Base-by-base conservation (phyloP, 2,113 vertebrate species). In the Burhinus bistriatus region DNA sequence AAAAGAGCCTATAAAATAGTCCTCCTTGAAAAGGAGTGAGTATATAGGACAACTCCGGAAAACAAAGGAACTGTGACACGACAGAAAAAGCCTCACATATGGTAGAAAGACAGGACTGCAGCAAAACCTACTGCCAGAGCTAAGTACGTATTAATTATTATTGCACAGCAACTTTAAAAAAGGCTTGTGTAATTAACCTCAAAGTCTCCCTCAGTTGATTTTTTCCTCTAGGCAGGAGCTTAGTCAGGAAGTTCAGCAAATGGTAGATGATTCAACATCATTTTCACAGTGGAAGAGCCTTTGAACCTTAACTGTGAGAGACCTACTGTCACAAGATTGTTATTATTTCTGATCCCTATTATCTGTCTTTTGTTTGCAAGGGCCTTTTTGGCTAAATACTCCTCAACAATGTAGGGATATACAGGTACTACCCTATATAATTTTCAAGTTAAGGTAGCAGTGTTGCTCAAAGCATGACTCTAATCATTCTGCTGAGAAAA, bases 171-270 rank as follows among this genome's bases (percentile, higher is more conserved):
- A 89, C 77, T 92, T 80, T 70, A 26, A 89, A 94, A 40, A 95
- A 78, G 38, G 9, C 59, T 88, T 95, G 51, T 84, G 32, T 90
- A 92, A 93, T 97, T 97, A 93, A 93, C 72, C 85, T 92, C 92
- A 68, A 87, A 84, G 51, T 87, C 85, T 92, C 54, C 34, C 47
- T 89, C 71, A 78, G 36, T 68, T 93, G 51, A 71, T 64, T 81
- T 90, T 93, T 87, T 80, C 65, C 80, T 88, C 18, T 75, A 93
- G 86, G 88, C 90, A 87, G 80, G 59, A 83, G 34, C 65, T 95
- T 90, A 89, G 21, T 76, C 86, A 93, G 80, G 76, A 95, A 95
- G 47, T 89, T 93, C 64, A 86, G 72, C 51, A 95, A 93, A 89
- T 23, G 30, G 29, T 34, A 86, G 76, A 70, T 80, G 76, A 89